Base-by-base conservation (phyloP, 2,888 invertebrate genomes). In the Acronicta aceris region DNA sequence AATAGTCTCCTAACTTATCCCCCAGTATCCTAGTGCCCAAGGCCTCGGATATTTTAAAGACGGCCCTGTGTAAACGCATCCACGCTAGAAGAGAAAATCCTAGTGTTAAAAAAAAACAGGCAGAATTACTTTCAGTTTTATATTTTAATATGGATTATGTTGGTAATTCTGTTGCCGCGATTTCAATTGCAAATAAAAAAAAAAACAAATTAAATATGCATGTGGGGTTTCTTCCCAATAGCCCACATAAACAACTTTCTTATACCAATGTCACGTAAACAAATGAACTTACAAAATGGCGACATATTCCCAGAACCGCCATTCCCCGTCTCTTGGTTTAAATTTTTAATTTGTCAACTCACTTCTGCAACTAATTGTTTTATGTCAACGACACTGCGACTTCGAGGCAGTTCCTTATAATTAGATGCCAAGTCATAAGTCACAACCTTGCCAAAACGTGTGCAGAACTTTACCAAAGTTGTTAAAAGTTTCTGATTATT, bases 281-380 rank as follows among this genome's bases (percentile, higher is more conserved):
- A 72, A 68, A 72, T 40, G 53, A 51, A 59, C 42, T n/a, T n/a
- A n/a, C n/a, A 50, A 47, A 43, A 30, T 47, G n/a, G 27, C 25
- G 30, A 33, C 54, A 30, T 63, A 52, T 60, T 53, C 71, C 49
- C 52, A n/a, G 30, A 56, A 52, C 60, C 53, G 46, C 48, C 33
- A 47, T 61, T 73, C 69, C 27, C 30, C 55, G 52, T 33, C 46
- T 69, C 57, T 74, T 46, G 58, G 53, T 70, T 70, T 43, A 59
- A 61, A 72, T 54, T 75, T 67, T 72, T 62, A 67, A 75, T 64
- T 68, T 68, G 56, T 63, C 72, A 65, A 36, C 47, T 42, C 45
- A 54, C 56, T 75, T 75, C 75, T 75, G 62, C 68, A 51, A 50
- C 49, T 75, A 75, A 78, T 71, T 75, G 76, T 75, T 75, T 63